Base-by-base conservation (phyloP, 2,888 invertebrate species). In the Eristalinus sepulchralis region DNA sequence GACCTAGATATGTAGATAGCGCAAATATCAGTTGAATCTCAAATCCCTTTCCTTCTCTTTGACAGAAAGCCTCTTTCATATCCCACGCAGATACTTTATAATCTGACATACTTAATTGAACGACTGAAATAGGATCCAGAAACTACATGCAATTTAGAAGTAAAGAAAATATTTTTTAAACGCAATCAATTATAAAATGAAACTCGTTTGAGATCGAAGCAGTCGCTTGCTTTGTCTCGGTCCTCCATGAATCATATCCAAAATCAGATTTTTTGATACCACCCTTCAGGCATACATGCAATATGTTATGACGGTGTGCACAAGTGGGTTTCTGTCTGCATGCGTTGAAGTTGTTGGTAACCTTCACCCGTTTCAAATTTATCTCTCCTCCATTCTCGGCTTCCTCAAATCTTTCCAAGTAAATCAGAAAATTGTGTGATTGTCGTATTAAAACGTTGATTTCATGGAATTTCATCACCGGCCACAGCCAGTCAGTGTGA, bases 391-490 rank as follows among this genome's bases (percentile, higher is more conserved):
- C 67, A 36, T 63, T 36, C 62, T 68, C 55, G 47, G 62, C 67
- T 72, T 9, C n/a, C 17, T 68, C 22, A 55, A 57, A 81, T 81
- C 81, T 81, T 81, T 81, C 81, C 73, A 63, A 34, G 63, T 81
- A 81, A 81, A 70, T 63, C 73, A 36, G 62, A 62, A 57, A 62
- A 33, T 55, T 80, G 62, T 80, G 73, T 80, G 80, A 80, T 80
- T 80, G 47, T 73, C 13, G 73, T 80, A 73, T 80, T 80, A 80
- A 80, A 34, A 55, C 13, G 34, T 3, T n/a, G 36, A 60, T 11
- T 71, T 66, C 66, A 13, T 33, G 27, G 57, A 71, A 71, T 47
- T 31, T n/a, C 22, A 53, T 22, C 53, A 27, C 53, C 47, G 13
- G 33, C 6, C 24, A 22, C 24, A 27, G 27, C 6, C 11, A 36